These are phyloP conservation scores for Intellagama lesueurii DNA, from an alignment of 2,797 vertebrate genomes.

Conservation along the genomic window DNA sequence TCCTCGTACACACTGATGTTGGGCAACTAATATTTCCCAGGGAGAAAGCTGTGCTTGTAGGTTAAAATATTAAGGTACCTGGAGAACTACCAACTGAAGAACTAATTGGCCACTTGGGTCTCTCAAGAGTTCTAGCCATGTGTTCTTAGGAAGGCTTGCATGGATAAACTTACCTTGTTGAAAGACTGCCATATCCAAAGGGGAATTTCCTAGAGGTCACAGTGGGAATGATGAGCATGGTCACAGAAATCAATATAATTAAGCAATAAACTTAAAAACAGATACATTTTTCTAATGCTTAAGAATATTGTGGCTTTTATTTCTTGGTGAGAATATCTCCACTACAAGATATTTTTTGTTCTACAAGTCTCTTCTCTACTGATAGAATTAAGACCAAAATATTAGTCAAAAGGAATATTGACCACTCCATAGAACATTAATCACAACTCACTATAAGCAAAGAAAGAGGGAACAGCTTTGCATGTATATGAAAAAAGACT, in stretches of 20 bases:
- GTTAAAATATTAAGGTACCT: neutral
- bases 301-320: neutral
- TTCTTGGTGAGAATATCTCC: neutral
- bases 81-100: neutral
- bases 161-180: neutral
- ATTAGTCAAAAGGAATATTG: neutral
- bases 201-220: too few species aligned
- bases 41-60: neutral
- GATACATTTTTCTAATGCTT: too few species aligned
- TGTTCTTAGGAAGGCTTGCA: neutral
- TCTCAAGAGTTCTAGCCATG: neutral
- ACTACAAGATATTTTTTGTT: neutral
- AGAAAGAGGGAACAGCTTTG: too few species aligned
- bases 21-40: neutral
- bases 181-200: neutral
- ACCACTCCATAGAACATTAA: neutral
- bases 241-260: too few species aligned
- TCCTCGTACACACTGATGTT: neutral
- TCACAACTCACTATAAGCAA: too few species aligned
- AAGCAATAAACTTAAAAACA: too few species aligned
- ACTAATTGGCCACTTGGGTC: conserved; percentile 14
- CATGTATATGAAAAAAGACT: too few species aligned
- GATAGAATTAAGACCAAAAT: neutral
- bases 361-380: neutral
- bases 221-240: too few species aligned